A percentile compares a stretch with the other conserved stretches of the same genome.
Conservation (phyloP, 2,113 vertebrate species). For the Microtus oregoni region DNA sequence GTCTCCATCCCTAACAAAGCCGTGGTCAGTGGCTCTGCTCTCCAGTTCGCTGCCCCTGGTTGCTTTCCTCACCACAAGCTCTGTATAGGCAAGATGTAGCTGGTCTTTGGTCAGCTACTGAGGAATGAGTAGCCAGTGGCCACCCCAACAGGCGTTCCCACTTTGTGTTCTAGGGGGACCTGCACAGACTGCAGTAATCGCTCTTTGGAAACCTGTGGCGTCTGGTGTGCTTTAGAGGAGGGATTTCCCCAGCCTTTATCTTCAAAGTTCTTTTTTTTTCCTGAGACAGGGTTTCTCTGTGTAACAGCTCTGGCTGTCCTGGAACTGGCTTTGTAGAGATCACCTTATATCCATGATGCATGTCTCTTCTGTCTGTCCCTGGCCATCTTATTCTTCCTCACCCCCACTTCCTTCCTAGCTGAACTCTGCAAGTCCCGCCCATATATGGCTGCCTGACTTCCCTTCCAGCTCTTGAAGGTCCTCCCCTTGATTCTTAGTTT, state of each 20-base stretch:
- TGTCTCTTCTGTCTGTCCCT: neutral
- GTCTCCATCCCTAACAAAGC: neutral
- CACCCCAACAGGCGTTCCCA: too few relatives aligned
- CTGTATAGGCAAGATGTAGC: neutral
- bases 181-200: too few relatives aligned
- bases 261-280: neutral
- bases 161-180: neutral
- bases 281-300: neutral
- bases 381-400: neutral
- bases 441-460: neutral
- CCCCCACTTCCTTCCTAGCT: neutral
- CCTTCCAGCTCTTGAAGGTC: neutral
- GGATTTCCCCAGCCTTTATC: neutral
- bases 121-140: neutral
- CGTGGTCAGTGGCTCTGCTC: neutral
- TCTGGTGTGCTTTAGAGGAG: neutral
- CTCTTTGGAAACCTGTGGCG: neutral
- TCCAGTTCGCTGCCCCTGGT: neutral
- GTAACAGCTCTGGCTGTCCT: neutral
- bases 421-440: neutral
- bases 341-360: neutral
- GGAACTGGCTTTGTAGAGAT: neutral
- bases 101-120: neutral
- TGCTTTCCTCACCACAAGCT: neutral
- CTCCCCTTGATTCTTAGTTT: conserved; percentile 75